Conservation (phyloP, 2,797 vertebrate genomes). For the Bradypus variegatus region DNA sequence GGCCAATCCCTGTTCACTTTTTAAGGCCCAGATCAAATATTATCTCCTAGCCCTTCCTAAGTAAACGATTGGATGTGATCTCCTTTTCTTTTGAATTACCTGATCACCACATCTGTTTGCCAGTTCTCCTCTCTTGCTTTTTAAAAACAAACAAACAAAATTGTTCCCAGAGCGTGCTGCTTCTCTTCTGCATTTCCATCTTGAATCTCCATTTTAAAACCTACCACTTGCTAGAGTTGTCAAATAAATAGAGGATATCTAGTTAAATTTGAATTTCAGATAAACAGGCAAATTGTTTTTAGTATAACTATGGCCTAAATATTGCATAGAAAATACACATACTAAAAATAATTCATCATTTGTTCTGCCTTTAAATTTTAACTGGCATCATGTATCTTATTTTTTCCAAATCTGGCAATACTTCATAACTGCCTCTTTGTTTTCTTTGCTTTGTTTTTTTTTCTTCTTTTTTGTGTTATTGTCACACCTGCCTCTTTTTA, state of each 20-base stretch:
- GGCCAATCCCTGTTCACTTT: background rate
- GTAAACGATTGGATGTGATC: background rate
- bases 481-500: background rate
- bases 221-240: background rate
- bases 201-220: background rate
- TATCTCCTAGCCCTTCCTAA: background rate
- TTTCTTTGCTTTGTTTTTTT: no score
- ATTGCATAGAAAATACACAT: background rate
- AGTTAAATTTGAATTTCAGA: background rate
- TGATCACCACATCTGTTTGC: background rate
- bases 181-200: background rate
- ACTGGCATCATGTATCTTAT: background rate
- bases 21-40: background rate
- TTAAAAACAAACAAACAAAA: background rate
- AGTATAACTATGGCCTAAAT: background rate
- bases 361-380: slow-evolving; percentile 1
- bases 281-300: background rate
- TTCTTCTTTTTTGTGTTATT: no score
- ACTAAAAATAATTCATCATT: background rate
- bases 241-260: background rate
- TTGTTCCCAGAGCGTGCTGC: background rate
- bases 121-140: background rate
- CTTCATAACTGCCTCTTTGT: background rate
- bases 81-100: background rate
- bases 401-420: background rate